Conservation (phyloP, 2,888 invertebrate species). For the Athalia rosae region DNA sequence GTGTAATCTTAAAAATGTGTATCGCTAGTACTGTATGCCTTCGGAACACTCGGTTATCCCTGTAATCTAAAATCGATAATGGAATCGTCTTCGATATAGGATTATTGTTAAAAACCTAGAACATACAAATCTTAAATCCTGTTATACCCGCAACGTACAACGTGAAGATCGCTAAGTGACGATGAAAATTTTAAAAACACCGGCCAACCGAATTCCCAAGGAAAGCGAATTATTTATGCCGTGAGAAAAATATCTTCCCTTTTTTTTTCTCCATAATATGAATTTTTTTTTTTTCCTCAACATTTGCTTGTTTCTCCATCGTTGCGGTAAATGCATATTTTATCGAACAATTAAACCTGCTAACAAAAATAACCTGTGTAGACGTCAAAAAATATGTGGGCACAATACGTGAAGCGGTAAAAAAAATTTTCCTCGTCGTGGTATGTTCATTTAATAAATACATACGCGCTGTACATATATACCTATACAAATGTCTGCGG, state of each 20-base stretch:
- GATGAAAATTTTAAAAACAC: too few species aligned
- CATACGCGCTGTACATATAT: too few species aligned
- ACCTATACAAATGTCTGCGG: too few species aligned
- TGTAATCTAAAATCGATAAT: constrained; percentile 19
- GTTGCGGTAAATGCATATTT: neutral
- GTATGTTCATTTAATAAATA: too few species aligned
- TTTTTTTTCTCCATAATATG: too few species aligned
- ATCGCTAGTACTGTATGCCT: neutral
- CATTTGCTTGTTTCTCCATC: neutral
- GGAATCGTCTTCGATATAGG: neutral
- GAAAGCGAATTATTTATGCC: too few species aligned
- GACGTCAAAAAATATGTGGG: neutral
- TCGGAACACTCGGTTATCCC: neutral
- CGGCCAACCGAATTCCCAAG: too few species aligned
- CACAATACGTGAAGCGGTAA: neutral
- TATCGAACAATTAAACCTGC: constrained; percentile 30
- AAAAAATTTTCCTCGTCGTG: too few species aligned
- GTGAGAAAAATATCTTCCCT: too few species aligned
- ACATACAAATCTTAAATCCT: too few species aligned
- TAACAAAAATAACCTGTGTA: constrained; percentile 18
- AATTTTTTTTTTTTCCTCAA: neutral
- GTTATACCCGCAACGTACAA: too few species aligned
- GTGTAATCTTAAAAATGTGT: neutral
- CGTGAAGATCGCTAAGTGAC: too few species aligned
- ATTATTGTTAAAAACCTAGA: neutral